phyloP scores from a whole-genome alignment of 2,113 vertebrate genomes.

The Odocoileus hemionus region DNA sequence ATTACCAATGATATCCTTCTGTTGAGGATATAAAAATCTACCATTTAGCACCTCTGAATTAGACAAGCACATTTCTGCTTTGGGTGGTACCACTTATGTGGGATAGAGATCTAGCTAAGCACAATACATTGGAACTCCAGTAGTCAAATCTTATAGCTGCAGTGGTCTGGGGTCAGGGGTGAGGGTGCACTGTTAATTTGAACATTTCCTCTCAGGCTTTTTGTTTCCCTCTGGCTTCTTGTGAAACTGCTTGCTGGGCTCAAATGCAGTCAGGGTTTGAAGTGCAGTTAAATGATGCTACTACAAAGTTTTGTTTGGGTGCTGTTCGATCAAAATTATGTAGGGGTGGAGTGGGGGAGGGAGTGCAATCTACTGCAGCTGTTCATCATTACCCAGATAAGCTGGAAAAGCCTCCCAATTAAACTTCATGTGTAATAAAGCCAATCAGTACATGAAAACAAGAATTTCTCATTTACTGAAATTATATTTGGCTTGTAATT shows the following conservation, averaged over 20 bases:
- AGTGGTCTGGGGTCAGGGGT: no score
- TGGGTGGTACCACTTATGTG: neutral
- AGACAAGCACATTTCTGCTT: neutral
- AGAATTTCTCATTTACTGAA: conserved; percentile 66
- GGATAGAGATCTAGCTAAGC: neutral
- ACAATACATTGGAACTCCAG: neutral
- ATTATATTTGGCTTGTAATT: conserved; percentile 64
- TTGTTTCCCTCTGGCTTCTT: neutral
- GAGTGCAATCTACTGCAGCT: conserved; percentile 37
- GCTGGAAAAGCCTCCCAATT: conserved; percentile 49
- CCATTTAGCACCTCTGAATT: neutral
- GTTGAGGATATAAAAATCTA: neutral
- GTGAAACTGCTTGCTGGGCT: neutral
- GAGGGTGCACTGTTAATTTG: neutral
- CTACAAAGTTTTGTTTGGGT: neutral
- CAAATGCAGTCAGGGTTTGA: neutral
- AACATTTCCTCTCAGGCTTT: neutral
- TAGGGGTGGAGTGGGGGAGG: rapidly evolving
- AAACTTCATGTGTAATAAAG: conserved; percentile 41
- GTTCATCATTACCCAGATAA: conserved; percentile 59
- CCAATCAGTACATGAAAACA: conserved; percentile 50
- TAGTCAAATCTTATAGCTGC: neutral
- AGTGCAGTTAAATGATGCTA: neutral
- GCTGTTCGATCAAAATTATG: neutral
- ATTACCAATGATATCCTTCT: neutral